Evolutionary conservation across 2,797 vertebrate genomes (phyloP).

Genomic region (Simalia tracyae): DNA sequence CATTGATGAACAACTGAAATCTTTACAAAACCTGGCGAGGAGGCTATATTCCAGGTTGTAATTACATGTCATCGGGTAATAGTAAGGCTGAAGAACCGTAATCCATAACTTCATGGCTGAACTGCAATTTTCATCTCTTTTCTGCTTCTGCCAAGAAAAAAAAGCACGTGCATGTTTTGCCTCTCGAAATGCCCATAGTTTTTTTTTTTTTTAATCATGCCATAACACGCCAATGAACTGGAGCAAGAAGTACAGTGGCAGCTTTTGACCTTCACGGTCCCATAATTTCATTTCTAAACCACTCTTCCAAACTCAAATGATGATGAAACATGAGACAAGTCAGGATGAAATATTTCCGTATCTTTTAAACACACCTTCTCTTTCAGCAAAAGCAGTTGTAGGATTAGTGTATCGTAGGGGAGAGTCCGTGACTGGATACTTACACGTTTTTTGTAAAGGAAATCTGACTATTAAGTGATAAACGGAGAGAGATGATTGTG

Average conservation of each 20-base stretch:
- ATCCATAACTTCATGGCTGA: background rate
- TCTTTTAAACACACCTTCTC: background rate
- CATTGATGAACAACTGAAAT: background rate
- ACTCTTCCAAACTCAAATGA: background rate
- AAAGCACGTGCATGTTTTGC: background rate
- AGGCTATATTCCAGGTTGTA: background rate
- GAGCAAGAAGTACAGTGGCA: background rate
- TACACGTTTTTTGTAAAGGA: background rate
- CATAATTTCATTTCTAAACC: background rate
- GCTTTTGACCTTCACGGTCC: background rate
- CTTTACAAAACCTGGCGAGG: background rate
- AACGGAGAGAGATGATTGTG: background rate
- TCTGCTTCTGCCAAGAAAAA: background rate
- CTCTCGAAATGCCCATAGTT: background rate
- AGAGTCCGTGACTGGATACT: background rate
- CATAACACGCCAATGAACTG: background rate
- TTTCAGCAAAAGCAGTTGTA: background rate
- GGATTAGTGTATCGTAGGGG: background rate
- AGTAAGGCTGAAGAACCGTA: background rate
- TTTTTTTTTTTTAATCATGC: background rate
- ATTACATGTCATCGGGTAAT: background rate
- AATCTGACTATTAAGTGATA: background rate
- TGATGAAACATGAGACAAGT: conserved; percentile 1
- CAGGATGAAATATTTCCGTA: background rate
- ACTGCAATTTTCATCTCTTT: background rate